Evolutionary conservation across 2,888 invertebrate species (phyloP).

Genomic region (Phorcus lineatus): DNA sequence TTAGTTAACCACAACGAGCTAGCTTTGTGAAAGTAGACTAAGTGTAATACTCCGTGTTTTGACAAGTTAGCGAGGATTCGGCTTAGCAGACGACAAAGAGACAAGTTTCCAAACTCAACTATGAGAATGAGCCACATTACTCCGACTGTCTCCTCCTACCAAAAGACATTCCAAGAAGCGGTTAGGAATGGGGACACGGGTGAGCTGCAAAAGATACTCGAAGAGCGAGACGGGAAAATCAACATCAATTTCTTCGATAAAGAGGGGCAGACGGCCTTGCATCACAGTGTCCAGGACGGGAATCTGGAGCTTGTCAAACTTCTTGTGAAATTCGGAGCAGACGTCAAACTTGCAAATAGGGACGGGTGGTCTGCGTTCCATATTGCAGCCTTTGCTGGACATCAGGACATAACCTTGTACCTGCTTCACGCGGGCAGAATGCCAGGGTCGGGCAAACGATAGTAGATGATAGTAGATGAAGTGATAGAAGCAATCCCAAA

Average conservation of each 20-base stretch:
- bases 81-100: not conserved
- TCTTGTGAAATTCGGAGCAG: slow-evolving; percentile 76
- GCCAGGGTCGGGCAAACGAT: slow-evolving; percentile 23
- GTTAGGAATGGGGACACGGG: slow-evolving; percentile 71
- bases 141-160: slow-evolving; percentile 51
- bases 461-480: not conserved
- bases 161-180: slow-evolving; percentile 72
- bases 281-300: slow-evolving; percentile 74
- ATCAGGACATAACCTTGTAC: slow-evolving; percentile 72
- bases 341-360: slow-evolving; percentile 74
- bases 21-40: not conserved
- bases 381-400: slow-evolving; percentile 75
- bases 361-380: slow-evolving; percentile 76
- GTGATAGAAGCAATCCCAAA: too few species aligned
- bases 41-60: not conserved
- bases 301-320: slow-evolving; percentile 76
- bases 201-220: slow-evolving; percentile 70
- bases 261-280: slow-evolving; percentile 75
- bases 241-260: slow-evolving; percentile 75
- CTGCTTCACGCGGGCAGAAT: slow-evolving; percentile 58
- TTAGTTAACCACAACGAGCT: not conserved
- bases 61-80: not conserved
- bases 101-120: too few species aligned
- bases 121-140: slow-evolving; percentile 24
- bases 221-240: slow-evolving; percentile 70